Conservation (phyloP, 64 coral and sea anemone species). For the Astreopora myriophthalma region DNA sequence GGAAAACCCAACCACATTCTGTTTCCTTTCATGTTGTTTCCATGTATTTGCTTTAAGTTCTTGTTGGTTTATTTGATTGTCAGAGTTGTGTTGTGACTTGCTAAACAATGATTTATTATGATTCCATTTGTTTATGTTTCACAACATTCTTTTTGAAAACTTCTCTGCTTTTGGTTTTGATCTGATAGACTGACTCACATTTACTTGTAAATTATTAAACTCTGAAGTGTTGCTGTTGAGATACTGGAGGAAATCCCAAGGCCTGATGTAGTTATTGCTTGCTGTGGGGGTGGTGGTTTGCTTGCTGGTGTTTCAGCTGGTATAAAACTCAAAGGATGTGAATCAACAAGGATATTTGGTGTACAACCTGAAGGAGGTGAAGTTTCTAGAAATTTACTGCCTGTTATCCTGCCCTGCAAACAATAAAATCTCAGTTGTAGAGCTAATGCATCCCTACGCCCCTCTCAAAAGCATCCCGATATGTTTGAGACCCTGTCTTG, state of each 20-base stretch:
- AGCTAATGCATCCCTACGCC: too few species aligned
- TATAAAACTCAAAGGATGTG: conserved; percentile 54
- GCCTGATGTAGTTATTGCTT: conserved; percentile 57
- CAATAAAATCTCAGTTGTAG: too few species aligned
- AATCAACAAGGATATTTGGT: conserved; percentile 68
- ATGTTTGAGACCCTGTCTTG: too few species aligned
- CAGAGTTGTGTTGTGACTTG: too few species aligned
- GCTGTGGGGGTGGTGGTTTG: conserved; percentile 79
- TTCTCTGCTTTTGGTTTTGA: background rate
- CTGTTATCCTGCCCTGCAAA: too few species aligned
- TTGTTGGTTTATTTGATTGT: too few species aligned
- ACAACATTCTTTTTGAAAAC: background rate
- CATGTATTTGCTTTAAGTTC: too few species aligned
- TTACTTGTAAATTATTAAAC: background rate
- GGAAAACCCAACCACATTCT: too few species aligned
- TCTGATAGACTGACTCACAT: background rate
- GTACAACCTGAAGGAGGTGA: conserved; percentile 74
- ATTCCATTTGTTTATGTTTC: background rate
- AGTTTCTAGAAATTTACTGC: background rate
- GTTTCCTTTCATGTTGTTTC: too few species aligned
- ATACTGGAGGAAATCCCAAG: conserved; percentile 69
- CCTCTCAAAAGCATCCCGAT: too few species aligned
- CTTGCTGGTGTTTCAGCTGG: conserved; percentile 66
- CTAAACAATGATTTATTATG: background rate
- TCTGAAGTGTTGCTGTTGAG: conserved; percentile 62